Evolutionary conservation across 1,140 invertebrate genomes (phyloP).

Genomic region (Phymastichus coffea): DNA sequence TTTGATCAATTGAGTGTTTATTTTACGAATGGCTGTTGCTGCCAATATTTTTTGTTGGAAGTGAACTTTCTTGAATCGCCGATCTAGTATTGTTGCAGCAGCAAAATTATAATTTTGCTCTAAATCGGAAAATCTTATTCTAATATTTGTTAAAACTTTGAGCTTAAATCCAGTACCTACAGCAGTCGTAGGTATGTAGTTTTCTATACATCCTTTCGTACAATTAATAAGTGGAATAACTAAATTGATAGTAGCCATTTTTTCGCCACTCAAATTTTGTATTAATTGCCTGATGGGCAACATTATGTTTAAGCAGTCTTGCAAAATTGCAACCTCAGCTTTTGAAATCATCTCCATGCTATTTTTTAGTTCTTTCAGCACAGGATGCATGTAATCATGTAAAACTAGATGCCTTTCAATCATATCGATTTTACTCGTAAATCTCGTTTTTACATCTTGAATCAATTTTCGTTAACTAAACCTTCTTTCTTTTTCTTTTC

Average conservation of each 20-base stretch:
- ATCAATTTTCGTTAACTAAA: not conserved
- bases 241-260: not conserved
- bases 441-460: not conserved
- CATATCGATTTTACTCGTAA: not conserved
- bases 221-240: not conserved
- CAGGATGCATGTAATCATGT: not conserved
- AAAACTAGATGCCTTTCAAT: not conserved
- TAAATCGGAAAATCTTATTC: not conserved
- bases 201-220: not conserved
- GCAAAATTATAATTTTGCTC: not conserved
- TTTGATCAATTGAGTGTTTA: not conserved
- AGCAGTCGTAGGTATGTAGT: not conserved
- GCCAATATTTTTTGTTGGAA: not conserved
- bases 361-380: not conserved
- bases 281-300: not conserved
- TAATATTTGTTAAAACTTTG: not conserved
- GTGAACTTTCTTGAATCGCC: not conserved
- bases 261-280: not conserved
- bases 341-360: not conserved
- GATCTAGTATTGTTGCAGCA: not conserved
- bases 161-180: not conserved
- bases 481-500: constrained; percentile 24
- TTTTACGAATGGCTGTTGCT: not conserved
- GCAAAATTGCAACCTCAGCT: not conserved
- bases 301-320: not conserved